A percentile compares a stretch with the other conserved stretches of the same genome.
Evolutionary conservation across 1,140 invertebrate species (phyloP).

Genomic region (Macrostomum lignano): DNA sequence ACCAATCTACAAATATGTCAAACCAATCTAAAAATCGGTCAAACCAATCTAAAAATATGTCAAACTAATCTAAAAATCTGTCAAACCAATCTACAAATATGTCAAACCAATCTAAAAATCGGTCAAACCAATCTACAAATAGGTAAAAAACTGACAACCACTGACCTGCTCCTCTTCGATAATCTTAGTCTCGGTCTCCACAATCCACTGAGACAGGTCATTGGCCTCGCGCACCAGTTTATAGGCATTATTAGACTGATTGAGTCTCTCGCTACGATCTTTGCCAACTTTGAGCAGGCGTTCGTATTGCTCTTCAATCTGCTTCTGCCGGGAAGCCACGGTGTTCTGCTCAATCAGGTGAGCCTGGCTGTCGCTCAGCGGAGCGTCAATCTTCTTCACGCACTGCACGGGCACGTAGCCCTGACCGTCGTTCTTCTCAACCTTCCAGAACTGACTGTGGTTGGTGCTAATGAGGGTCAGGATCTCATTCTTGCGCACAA

Average conservation of each 20-base stretch:
- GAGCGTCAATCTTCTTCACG: constrained; percentile 70
- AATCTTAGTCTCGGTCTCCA: constrained; percentile 55
- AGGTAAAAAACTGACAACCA: too few relatives aligned
- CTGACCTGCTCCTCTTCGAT: constrained; percentile 25
- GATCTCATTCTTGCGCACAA: constrained; percentile 92
- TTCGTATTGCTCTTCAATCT: constrained; percentile 51
- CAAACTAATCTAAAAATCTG: too few relatives aligned
- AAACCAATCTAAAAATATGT: too few relatives aligned
- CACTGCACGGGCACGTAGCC: constrained; percentile 96
- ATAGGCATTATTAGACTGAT: constrained; percentile 86
- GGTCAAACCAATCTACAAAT: too few relatives aligned
- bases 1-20: too few relatives aligned
- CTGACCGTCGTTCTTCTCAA: constrained; percentile 75
- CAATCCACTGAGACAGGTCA: constrained; percentile 89
- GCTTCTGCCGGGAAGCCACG: constrained; percentile 67
- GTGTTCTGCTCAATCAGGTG: constrained; percentile 43
- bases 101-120: too few relatives aligned
- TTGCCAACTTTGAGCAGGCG: constrained; percentile 56
- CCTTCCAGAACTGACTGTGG: constrained; percentile 99
- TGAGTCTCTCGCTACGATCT: constrained; percentile 71
- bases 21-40: too few relatives aligned
- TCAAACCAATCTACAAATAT: too few relatives aligned
- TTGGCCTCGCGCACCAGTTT: constrained; percentile 84
- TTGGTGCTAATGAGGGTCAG: constrained; percentile 84
- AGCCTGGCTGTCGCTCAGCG: constrained; percentile 73